Conservation (phyloP, 2,113 vertebrate species). For the Serilophus lunatus region DNA sequence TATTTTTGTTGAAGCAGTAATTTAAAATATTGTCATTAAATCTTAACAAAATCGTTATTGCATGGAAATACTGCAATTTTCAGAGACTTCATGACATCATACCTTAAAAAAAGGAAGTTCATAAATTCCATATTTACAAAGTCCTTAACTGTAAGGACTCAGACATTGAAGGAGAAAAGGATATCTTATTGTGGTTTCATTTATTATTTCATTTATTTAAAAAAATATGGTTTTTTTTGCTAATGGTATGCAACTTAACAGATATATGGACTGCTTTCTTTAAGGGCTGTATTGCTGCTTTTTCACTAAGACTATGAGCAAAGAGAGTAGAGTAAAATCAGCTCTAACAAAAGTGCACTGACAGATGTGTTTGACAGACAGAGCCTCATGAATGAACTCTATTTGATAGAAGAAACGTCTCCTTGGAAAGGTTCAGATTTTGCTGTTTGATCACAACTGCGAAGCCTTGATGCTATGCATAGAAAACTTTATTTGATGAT, state of each 20-base stretch:
- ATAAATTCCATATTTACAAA: background rate
- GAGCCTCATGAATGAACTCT: background rate
- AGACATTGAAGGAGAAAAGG: background rate
- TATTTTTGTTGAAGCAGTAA: background rate
- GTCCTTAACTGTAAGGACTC: background rate
- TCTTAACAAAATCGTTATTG: background rate
- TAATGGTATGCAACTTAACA: background rate
- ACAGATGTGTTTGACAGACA: background rate
- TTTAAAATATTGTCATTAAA: background rate
- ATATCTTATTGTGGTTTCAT: accelerated
- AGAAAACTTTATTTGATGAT: background rate
- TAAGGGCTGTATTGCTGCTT: background rate
- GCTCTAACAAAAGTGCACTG: background rate
- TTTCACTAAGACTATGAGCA: background rate
- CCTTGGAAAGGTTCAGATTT: background rate
- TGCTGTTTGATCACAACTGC: background rate
- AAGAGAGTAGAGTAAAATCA: background rate
- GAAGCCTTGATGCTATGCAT: background rate
- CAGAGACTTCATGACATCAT: background rate
- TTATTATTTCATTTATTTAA: background rate
- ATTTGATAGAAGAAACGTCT: background rate
- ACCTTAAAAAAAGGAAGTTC: background rate
- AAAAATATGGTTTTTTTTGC: background rate
- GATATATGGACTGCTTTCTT: background rate
- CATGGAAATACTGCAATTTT: background rate